Conservation (phyloP, 2,888 invertebrate genomes). For the Archaeoteleia sp. region DNA sequence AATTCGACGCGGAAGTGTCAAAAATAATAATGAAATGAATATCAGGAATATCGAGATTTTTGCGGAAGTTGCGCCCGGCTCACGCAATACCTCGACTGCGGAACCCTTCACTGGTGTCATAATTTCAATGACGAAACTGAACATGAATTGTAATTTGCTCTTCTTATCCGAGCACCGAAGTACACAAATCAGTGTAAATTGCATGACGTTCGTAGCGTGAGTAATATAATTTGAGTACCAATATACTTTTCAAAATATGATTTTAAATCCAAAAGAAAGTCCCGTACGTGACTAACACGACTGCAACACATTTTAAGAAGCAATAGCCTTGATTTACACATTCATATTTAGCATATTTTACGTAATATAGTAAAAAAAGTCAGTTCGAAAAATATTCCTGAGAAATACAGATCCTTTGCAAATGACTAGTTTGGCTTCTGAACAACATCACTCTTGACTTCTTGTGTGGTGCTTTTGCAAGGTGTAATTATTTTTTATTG, state of each 20-base stretch:
- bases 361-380: conserved; percentile 20
- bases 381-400: conserved; percentile 14
- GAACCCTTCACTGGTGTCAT: conserved; percentile 15
- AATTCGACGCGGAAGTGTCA: conserved; percentile 27
- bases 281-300: conserved; percentile 21
- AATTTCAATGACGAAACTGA: conserved; percentile 32
- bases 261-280: neutral
- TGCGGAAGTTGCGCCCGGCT: conserved; percentile 27
- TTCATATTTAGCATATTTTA: conserved; percentile 21
- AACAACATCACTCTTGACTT: conserved; percentile 4
- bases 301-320: conserved; percentile 7
- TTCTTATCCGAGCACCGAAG: conserved; percentile 9
- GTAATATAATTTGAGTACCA: conserved; percentile 30
- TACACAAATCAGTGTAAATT: conserved; percentile 6
- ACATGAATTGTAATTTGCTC: conserved; percentile 18
- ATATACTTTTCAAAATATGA: conserved; percentile 22
- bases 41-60: conserved; percentile 4
- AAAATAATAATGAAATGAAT: conserved; percentile 10
- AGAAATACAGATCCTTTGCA: conserved; percentile 5
- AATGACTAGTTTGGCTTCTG: conserved; percentile 12
- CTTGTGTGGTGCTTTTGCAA: conserved; percentile 14
- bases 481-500: too few species aligned
- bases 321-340: conserved; percentile 6
- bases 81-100: conserved; percentile 36
- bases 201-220: conserved; percentile 33